Percentiles rank a stretch among this genome's conserved stretches.
phyloP scores from a whole-genome alignment of 2,888 invertebrate species.

The Mantis religiosa region DNA sequence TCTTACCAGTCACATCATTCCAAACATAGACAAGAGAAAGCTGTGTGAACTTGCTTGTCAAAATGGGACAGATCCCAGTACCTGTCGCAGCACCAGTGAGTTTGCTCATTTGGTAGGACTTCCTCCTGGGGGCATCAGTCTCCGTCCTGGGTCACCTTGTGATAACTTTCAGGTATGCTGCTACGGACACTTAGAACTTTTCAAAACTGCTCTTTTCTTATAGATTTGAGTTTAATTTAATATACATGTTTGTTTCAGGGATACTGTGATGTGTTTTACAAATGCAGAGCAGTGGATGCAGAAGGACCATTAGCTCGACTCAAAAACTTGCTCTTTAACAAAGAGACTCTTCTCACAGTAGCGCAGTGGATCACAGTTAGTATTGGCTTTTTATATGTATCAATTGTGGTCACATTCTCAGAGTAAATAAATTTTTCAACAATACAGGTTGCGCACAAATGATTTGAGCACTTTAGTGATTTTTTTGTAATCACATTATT shows the following conservation, averaged over 20 bases:
- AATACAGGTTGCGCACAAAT: too few relatives aligned
- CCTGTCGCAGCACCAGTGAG: conserved; percentile 84
- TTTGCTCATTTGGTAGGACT: conserved; percentile 70
- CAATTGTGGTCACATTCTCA: too few relatives aligned
- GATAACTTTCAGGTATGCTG: conserved; percentile 85
- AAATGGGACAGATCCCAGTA: conserved; percentile 66
- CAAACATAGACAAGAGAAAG: conserved; percentile 74
- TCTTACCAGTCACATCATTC: conserved; percentile 72
- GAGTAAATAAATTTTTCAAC: too few relatives aligned
- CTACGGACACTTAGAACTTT: neutral
- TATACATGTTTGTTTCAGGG: conserved; percentile 56
- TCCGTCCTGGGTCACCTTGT: conserved; percentile 95
- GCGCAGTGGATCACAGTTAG: conserved; percentile 87
- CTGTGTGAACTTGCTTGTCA: conserved; percentile 97
- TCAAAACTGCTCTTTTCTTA: too few relatives aligned
- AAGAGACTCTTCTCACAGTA: conserved; percentile 79
- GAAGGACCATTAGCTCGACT: conserved; percentile 95
- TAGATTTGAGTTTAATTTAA: too few relatives aligned
- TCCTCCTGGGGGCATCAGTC: conserved; percentile 75
- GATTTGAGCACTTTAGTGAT: too few relatives aligned
- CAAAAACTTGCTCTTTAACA: conserved; percentile 91
- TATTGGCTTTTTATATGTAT: too few relatives aligned
- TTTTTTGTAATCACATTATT: too few relatives aligned
- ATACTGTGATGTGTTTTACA: conserved; percentile 98
- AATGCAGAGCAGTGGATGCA: conserved; percentile 97